Base-by-base conservation (phyloP, 2,888 invertebrate species). In the Pachycephus smyrnensis region DNA sequence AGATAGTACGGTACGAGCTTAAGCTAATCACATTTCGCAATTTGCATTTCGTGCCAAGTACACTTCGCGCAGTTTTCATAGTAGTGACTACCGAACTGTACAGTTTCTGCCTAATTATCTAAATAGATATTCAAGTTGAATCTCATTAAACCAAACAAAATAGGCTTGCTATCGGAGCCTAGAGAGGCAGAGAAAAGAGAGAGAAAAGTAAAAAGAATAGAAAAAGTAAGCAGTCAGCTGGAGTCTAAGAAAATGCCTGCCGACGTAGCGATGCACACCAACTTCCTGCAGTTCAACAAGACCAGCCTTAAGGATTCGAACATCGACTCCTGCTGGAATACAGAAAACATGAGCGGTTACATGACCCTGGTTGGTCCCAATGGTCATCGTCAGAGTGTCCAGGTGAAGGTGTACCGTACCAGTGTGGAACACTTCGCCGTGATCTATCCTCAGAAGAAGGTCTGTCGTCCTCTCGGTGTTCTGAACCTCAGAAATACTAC, bases 351-450 rank as follows among this genome's bases (percentile, higher is more conserved):
- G 91, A 93, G 93, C 81, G 95, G 95, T n/a, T 93, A 94, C 87
- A 92, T 94, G 91, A 94, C 93, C 83, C 91, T 95, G 73, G 84
- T 94, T 68, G 93, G 94, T 2, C 93, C 94, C 75, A 93, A 93
- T 80, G 94, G 94, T 84, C 92, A 93, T 86, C 92, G 94, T 31
- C 94, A 94, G 89, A 93, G 93, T 81, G 94, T 94, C 9, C 92
- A 94, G 85, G 94, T 94, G 82, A 94, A 94, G 84, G 94, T 95
- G 35, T 94, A 95, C 88, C 92, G 93, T 80, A 94, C 94, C 9
- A 93, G 94, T 73, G 90, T 94, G 86, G 95, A 94, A 87, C 94
- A 95, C 85, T 95, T 95, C 85, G 94, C 94, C 1, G 94, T 94
- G 11, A 93, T 95, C 40, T 94, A 94, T 83, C 94, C 94, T 11